Evolutionary conservation across 1,140 invertebrate species (phyloP).

Genomic region (Lethrus apterus): DNA sequence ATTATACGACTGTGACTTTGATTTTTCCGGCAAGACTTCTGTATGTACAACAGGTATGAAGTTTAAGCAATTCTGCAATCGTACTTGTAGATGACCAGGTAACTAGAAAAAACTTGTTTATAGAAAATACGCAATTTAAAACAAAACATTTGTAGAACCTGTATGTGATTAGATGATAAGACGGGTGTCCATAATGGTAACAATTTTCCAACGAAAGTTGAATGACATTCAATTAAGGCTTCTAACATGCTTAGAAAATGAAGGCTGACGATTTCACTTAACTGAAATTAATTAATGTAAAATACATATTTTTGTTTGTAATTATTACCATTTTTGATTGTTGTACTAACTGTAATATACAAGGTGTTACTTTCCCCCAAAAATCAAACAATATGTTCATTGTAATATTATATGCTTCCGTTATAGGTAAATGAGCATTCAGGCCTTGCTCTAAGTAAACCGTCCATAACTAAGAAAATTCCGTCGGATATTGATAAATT

Average conservation of each 20-base stretch:
- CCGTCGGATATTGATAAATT: background rate
- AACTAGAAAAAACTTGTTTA: slow-evolving; percentile 52
- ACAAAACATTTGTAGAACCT: slow-evolving; percentile 46
- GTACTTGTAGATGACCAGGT: slow-evolving; percentile 80
- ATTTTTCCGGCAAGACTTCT: slow-evolving; percentile 35
- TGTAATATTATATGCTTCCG: slow-evolving; percentile 63
- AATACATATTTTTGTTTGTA: slow-evolving; percentile 18
- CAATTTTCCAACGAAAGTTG: slow-evolving; percentile 80
- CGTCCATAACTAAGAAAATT: slow-evolving; percentile 77
- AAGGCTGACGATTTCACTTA: slow-evolving; percentile 95
- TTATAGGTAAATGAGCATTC: slow-evolving; percentile 54
- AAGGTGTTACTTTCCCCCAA: slow-evolving; percentile 96
- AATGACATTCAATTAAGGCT: slow-evolving; percentile 91
- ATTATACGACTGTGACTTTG: slow-evolving; percentile 41
- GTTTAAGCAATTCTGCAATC: slow-evolving; percentile 84
- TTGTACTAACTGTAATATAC: slow-evolving; percentile 85
- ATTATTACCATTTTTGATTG: slow-evolving; percentile 81
- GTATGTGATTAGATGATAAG: slow-evolving; percentile 77
- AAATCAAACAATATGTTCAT: slow-evolving; percentile 91
- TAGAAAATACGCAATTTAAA: background rate
- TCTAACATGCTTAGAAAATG: slow-evolving; percentile 95
- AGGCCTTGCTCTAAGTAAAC: slow-evolving; percentile 92
- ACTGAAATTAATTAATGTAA: slow-evolving; percentile 45
- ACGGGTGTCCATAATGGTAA: slow-evolving; percentile 86
- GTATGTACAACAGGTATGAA: slow-evolving; percentile 50